These are phyloP conservation scores for Ageneiosus marmoratus DNA, from an alignment of 2,113 vertebrate genomes.

Conservation along the genomic window DNA sequence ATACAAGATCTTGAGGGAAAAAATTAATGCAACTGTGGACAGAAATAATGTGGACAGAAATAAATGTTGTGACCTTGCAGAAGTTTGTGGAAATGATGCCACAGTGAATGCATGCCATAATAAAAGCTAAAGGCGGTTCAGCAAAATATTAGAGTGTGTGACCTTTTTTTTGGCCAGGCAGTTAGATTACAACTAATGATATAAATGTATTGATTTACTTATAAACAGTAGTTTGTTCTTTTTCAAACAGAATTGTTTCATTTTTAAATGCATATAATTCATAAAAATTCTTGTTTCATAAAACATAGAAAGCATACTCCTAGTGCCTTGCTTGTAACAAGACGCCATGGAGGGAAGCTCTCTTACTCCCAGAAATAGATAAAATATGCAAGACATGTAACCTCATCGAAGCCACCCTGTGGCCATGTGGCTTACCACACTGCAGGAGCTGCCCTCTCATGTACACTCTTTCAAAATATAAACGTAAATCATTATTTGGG, in stretches of 20 bases:
- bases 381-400: slow-evolving; percentile 57
- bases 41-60: too few species aligned
- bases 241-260: not conserved
- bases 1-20: too few species aligned
- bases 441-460: not conserved
- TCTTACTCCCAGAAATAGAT: slow-evolving; percentile 55
- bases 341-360: slow-evolving; percentile 39
- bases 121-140: too few species aligned
- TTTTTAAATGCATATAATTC: not conserved
- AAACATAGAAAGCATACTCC: not conserved
- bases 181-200: too few species aligned
- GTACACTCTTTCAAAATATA: not conserved
- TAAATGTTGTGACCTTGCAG: too few species aligned
- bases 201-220: not conserved
- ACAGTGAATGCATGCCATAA: too few species aligned
- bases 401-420: slow-evolving; percentile 34
- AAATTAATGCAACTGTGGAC: too few species aligned
- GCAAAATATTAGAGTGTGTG: too few species aligned
- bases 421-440: slow-evolving; percentile 22
- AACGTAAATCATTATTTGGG: not conserved
- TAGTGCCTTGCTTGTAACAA: slow-evolving; percentile 42
- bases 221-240: not conserved
- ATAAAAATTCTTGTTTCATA: not conserved
- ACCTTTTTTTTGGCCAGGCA: too few species aligned
- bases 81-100: too few species aligned